Evolutionary conservation across 2,888 invertebrate genomes (phyloP), one percentile per base, ranked within the genome.

Genomic region (Panzeria rudis): DNA sequence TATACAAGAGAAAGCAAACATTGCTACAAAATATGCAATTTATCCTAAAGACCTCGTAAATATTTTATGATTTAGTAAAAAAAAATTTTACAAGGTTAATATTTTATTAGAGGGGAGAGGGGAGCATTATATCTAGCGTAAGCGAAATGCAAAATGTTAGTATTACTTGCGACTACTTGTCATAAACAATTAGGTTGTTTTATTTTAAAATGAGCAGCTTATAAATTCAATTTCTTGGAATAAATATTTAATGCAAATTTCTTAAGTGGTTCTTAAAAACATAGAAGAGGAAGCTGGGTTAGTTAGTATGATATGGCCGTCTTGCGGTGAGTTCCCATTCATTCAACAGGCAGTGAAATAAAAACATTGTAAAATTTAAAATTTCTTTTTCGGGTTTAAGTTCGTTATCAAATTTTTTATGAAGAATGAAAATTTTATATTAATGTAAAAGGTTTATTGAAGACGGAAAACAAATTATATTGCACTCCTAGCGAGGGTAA

Each of bases 1-100:
- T 29, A 17, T 25, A 29, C 13, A 9, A 59, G 17, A 7, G 29
- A 15, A 13, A 50, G 2, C 6, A 35, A 47, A 59, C 47, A 68
- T 73, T 81, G 20, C 11, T 56, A 68, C 64, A 82, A 85, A 82
- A 82, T 85, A 75, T 78, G 81, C 77, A 82, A 82, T 85, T 85
- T 85, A 82, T 66, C 78, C 69, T 85, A 76, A 85, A 82, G 38
- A 82, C 54, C 69, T 75, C 71, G 69, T 85, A 85, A 82, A 85
- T 82, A 79, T 85, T 85, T 79, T 75, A 85, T 76, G 85, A 71
- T 82, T 85, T 79, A 62, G 25, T 61, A 56, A 66, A 80, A 68
- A 50, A 52, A 78, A 38, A 29, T 32, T 62, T 50, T 52, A 59
- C 62, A 69, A 81, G 47, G 41, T 78, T 82, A 78, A 61, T 47